Conservation (phyloP, 2,888 invertebrate species). For the Eutolmus rufibarbis region DNA sequence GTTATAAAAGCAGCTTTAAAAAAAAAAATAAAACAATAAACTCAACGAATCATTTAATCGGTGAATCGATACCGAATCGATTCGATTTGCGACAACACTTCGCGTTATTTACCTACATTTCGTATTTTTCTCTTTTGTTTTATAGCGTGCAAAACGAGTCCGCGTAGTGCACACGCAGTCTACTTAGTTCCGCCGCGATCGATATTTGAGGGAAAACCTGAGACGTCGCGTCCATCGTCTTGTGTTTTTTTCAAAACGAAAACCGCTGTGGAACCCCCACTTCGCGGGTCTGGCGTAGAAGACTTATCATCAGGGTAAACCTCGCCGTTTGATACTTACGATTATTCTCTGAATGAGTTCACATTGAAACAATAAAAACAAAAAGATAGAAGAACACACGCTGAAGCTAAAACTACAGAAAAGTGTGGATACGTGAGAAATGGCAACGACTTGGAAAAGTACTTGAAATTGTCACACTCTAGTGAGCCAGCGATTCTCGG, state of each 20-base stretch:
- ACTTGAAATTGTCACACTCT: slow-evolving; percentile 43
- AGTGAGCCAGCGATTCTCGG: slow-evolving; percentile 38
- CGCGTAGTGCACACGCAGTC: neutral
- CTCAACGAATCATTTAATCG: neutral
- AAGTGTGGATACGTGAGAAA: slow-evolving; percentile 29
- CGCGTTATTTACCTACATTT: neutral
- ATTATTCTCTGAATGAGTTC: slow-evolving; percentile 34
- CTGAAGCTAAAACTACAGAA: slow-evolving; percentile 7
- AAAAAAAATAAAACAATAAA: neutral
- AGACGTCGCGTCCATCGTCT: neutral
- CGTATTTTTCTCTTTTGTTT: neutral
- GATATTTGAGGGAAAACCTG: slow-evolving; percentile 30
- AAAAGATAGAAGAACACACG: slow-evolving; percentile 3
- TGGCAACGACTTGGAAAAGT: slow-evolving; percentile 16
- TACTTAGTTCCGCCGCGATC: slow-evolving; percentile 12
- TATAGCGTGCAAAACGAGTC: neutral
- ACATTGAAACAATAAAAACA: slow-evolving; percentile 7
- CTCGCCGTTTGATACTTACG: slow-evolving; percentile 21
- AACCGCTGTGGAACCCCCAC: slow-evolving; percentile 13
- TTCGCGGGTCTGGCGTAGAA: neutral
- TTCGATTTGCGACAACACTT: neutral
- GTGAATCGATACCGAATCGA: neutral
- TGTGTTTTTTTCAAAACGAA: neutral
- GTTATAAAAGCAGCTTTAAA: neutral
- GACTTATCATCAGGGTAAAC: neutral